Base-by-base conservation (phyloP, 2,797 vertebrate species). In the Rhodeus uyekii region DNA sequence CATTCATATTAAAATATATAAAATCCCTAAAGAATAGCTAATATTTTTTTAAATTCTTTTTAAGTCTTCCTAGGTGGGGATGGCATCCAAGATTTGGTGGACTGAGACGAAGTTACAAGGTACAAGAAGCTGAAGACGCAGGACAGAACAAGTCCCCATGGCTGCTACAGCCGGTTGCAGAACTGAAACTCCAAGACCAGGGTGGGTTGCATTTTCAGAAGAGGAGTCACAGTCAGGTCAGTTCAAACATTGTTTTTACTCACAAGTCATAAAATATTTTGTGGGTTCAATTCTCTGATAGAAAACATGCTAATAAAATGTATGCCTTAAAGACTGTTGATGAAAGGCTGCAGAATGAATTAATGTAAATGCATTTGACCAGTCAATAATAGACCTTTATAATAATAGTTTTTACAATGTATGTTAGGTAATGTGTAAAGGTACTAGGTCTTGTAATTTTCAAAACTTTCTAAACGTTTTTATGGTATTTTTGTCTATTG, bases 171-270 rank as follows among this genome's bases (percentile, higher is more conserved):
- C 38, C 38, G 22, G 32, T 46, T 13, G 36, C 29, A 61, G 58
- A 64, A 48, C 65, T 44, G 79, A 2, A 13, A 48, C 71, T 22
- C 38, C 67, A 24, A 79, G 83, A 38, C 19, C 80, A 3, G 83
- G 82, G 29, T 90, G 89, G 89, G 88, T 87, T 34, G 83, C 80
- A 8, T 89, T 90, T 71, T 50, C 63, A 13, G 86, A 88, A 5
- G 89, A 84, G 22, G 53, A 9, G n/a, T 53, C 63, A 46, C 82
- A 79, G 27, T 36, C 79, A 82, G 71, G 76, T 79, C 50, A 55
- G 68, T 60, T 22, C 50, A 38, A 61, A 19, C 3, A 36, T 42
- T 69, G 58, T 48, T 48, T 79, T 53, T 39, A 77, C n/a, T 48
- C 32, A 16, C 14, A 53, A 18, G 27, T 75, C 38, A 12, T 50